These are phyloP conservation scores for Hypotaenidia philippensis DNA, from an alignment of 2,797 vertebrate species.

Conservation along the genomic window DNA sequence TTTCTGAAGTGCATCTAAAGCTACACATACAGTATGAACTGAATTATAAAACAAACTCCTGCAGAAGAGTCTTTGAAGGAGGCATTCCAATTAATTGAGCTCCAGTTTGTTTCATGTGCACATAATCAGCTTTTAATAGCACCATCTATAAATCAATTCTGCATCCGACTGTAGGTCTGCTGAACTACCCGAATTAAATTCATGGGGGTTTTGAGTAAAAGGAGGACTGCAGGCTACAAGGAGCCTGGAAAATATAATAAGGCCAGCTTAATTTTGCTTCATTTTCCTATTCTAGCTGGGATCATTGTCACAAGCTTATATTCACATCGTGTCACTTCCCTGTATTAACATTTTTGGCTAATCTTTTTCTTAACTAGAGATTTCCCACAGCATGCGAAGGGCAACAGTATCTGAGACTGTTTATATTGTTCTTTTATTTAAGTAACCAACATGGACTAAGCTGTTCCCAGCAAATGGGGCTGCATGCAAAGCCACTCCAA, in stretches of 20 bases:
- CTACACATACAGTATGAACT: background rate
- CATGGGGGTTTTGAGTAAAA: conserved; percentile 34
- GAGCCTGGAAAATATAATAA: conserved; percentile 13
- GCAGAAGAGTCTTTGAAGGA: conserved; percentile 8
- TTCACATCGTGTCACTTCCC: background rate
- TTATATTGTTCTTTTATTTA: conserved; percentile 16
- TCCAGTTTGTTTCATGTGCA: conserved; percentile 7
- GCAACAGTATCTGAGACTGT: background rate
- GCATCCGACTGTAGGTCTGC: conserved; percentile 14
- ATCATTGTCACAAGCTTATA: conserved; percentile 1
- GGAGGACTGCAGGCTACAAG: conserved; percentile 31
- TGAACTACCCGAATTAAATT: conserved; percentile 53
- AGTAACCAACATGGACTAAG: background rate
- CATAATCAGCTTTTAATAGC: conserved; percentile 62
- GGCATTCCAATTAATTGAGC: conserved; percentile 38
- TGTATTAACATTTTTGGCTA: background rate
- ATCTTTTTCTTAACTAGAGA: background rate
- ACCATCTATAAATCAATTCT: conserved; percentile 60
- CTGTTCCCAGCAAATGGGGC: background rate
- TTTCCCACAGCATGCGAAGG: conserved; percentile 26
- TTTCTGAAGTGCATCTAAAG: conserved; percentile 5
- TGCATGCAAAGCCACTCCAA: background rate
- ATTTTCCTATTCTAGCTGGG: background rate
- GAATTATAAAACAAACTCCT: background rate
- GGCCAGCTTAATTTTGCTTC: conserved; percentile 10